Conservation (phyloP, 1,140 invertebrate genomes). For the Ditylenchus dipsaci region DNA sequence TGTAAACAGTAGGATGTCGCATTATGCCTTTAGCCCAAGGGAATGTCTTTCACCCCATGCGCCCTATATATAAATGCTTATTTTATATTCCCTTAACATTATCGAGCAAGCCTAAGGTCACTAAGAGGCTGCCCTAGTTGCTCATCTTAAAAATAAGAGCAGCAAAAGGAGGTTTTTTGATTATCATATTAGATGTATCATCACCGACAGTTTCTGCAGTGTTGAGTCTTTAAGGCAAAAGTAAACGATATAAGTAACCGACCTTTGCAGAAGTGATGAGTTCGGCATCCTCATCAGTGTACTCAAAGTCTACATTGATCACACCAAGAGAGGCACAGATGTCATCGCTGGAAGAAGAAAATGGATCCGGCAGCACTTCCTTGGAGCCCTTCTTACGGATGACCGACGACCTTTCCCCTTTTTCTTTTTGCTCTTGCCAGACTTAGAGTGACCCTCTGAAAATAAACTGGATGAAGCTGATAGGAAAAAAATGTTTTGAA, state of each 20-base stretch:
- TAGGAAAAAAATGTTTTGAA: constrained; percentile 4
- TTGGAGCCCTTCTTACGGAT: background rate
- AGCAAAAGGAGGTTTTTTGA: background rate
- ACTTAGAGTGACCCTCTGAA: constrained; percentile 18
- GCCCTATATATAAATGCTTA: background rate
- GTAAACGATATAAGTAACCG: background rate
- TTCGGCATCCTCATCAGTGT: constrained; percentile 37
- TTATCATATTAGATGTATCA: background rate
- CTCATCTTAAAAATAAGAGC: background rate
- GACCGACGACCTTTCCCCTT: constrained; percentile 18
- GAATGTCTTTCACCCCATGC: background rate
- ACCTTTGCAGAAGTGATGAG: constrained; percentile 40
- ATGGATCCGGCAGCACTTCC: constrained; percentile 26
- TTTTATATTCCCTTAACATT: no score
- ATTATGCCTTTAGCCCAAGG: background rate
- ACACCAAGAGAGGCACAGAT: constrained; percentile 25
- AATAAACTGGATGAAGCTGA: background rate
- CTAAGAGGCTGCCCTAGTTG: background rate
- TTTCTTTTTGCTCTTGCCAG: constrained; percentile 15
- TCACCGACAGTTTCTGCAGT: background rate
- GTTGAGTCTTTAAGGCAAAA: background rate
- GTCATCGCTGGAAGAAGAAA: constrained; percentile 19
- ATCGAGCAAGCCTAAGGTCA: background rate
- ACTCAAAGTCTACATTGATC: constrained; percentile 35
- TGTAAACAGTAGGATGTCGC: background rate